Evolutionary conservation across 2,113 vertebrate species (phyloP).

Genomic region (Arvicanthis niloticus): DNA sequence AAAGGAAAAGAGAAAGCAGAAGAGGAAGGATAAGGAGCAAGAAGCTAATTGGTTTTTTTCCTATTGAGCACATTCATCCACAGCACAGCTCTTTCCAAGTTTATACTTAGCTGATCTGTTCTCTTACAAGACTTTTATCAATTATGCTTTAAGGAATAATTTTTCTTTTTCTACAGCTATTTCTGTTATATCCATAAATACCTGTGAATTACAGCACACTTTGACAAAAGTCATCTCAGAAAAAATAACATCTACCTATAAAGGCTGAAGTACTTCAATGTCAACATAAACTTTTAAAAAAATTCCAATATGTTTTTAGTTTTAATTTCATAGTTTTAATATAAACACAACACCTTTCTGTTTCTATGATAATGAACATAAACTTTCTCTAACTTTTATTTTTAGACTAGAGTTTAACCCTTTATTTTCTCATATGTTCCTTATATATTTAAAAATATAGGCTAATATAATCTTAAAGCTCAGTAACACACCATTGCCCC

Average conservation of each 20-base stretch:
- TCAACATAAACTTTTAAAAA: constrained; percentile 17
- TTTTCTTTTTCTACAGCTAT: not conserved
- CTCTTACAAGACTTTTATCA: not conserved
- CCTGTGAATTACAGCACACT: not conserved
- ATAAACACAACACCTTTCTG: not conserved
- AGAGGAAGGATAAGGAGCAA: not conserved
- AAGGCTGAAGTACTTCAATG: not conserved
- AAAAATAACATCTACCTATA: not conserved
- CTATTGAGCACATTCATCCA: not conserved
- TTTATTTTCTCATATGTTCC: not conserved
- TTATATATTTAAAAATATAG: not conserved
- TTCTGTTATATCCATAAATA: constrained; percentile 13
- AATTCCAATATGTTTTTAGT: not conserved
- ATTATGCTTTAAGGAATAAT: constrained; percentile 27
- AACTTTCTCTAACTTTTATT: constrained; percentile 10
- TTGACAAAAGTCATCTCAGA: not conserved
- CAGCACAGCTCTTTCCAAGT: not conserved
- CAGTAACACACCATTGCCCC: not conserved
- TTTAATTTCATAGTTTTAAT: not conserved
- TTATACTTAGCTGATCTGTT: not conserved
- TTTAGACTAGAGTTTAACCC: too few species aligned
- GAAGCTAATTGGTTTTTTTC: not conserved
- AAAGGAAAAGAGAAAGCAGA: not conserved
- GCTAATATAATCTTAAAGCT: not conserved
- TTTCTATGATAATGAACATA: not conserved